These are phyloP conservation scores for Agrotis puta DNA, from an alignment of 2,888 invertebrate genomes.

Conservation along the genomic window DNA sequence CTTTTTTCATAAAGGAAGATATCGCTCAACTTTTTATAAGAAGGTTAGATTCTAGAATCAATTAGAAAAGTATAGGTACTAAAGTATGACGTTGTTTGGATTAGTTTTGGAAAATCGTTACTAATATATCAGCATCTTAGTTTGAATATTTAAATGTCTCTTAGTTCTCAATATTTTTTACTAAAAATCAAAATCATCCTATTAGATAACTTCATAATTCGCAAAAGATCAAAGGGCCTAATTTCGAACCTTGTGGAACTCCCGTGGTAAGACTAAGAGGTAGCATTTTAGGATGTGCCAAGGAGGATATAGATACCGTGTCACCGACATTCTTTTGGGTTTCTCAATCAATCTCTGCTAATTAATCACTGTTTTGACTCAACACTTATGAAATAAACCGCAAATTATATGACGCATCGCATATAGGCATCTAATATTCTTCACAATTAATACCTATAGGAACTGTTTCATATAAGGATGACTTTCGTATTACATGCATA, in stretches of 20 bases:
- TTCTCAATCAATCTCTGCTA: conserved; percentile 29
- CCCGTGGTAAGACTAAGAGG: not conserved
- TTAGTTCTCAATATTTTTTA: too few species aligned
- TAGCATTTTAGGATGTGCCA: conserved; percentile 10
- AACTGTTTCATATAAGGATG: not conserved
- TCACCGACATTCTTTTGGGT: conserved; percentile 62
- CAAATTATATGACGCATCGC: conserved; percentile 53
- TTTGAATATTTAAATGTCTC: not conserved
- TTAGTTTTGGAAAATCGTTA: not conserved
- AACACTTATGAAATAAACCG: conserved; percentile 44
- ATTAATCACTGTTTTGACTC: conserved; percentile 58
- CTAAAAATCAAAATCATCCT: not conserved
- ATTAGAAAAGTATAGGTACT: not conserved
- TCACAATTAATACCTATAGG: not conserved
- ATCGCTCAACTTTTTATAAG: conserved; percentile 10
- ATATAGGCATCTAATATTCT: not conserved
- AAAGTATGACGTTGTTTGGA: not conserved
- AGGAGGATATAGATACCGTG: conserved; percentile 19
- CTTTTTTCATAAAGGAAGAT: conserved; percentile 28
- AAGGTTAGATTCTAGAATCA: not conserved
- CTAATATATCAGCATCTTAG: not conserved
- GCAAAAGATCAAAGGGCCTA: not conserved
- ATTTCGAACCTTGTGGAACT: not conserved
- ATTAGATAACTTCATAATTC: not conserved
- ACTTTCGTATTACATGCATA: not conserved